Base-by-base conservation (phyloP, 1,140 invertebrate species). In the Augochlora pura region DNA sequence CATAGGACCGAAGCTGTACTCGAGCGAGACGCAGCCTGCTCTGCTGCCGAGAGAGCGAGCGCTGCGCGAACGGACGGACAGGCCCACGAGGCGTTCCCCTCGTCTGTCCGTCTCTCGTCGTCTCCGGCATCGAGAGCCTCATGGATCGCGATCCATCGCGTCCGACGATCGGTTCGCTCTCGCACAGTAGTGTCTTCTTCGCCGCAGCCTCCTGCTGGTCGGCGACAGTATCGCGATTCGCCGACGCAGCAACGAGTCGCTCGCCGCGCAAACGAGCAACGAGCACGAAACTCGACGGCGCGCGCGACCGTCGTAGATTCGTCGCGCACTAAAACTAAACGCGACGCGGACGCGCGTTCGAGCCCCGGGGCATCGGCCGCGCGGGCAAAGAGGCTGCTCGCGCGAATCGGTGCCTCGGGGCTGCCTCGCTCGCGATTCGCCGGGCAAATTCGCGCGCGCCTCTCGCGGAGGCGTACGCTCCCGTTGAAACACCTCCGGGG, bases 361-460 rank as follows among this genome's bases (percentile, higher is more conserved):
- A 32, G 73, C 68, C 16, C 77, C 57, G 63, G 49, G 21, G 46
- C 67, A 38, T 49, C 23, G 52, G 14, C 14, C 39, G 23, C 52
- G 23, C 57, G 59, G 73, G 69, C 62, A n/a, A 21, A 52, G 1
- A n/a, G 54, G 14, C n/a, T n/a, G 5, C 5, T 16, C 2, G 6
- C 14, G 49, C 14, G 14, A 5, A 16, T 52, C 16, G 49, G 18
- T 21, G 49, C 16, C 6, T 18, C 49, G 49, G 21, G 18, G 49
- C 49, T 21, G 49, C n/a, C n/a, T 12, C 42, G 42, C 12, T 46
- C 14, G 60, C 84, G 71, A 72, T 87, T 83, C 81, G 16, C 83
- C 88, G 88, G 87, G 83, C 83, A 85, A 88, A 89, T 88, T 87
- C 84, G 82, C 70, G 67, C 84, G 70, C 5, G 87, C 82, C 75